Evolutionary conservation across 30 jellyfish, hydroid and myxozoan genomes (phyloP).

Genomic region (Calvadosia cruxmelitensis): DNA sequence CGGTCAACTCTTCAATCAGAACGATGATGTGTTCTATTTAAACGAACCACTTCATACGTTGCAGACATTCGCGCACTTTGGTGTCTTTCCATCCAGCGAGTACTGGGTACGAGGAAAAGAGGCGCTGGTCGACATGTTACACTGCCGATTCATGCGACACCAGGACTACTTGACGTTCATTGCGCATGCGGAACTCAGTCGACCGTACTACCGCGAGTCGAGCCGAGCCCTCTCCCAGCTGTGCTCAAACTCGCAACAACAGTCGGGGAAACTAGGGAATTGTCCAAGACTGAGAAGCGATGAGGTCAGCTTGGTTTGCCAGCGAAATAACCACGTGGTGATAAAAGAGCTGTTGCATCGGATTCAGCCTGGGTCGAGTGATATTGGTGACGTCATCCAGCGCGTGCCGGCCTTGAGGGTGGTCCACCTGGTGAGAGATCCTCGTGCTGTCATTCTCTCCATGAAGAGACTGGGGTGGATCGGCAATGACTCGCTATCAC

Average conservation of each 20-base stretch:
- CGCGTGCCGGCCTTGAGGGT: constrained; percentile 28
- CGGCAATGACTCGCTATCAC: constrained; percentile 40
- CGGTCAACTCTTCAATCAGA: constrained; percentile 91
- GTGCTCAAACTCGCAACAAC: constrained; percentile 14
- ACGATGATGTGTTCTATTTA: constrained; percentile 55
- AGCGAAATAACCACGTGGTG: constrained; percentile 31
- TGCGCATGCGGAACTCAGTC: constrained; percentile 86
- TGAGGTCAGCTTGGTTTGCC: constrained; percentile 39
- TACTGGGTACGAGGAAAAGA: constrained; percentile 38
- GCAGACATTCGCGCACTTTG: constrained; percentile 48
- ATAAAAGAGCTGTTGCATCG: constrained; percentile 82
- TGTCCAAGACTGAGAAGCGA: constrained; percentile 50
- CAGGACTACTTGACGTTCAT: constrained; percentile 69
- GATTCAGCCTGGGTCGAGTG: constrained; percentile 21
- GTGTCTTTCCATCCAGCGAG: constrained; percentile 37
- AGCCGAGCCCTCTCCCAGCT: constrained; percentile 37
- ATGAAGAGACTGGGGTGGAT: constrained; percentile 84
- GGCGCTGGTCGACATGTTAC: constrained; percentile 43
- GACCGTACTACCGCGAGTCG: constrained; percentile 77
- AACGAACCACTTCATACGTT: constrained; percentile 91
- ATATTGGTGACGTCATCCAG: constrained; percentile 6
- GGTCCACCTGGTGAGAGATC: constrained; percentile 75
- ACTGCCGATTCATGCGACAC: constrained; percentile 58
- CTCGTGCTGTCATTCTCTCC: constrained; percentile 88
- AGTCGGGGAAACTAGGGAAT: background rate